Base-by-base conservation (phyloP, 2,888 invertebrate species). In the Dolichomitus sp. region DNA sequence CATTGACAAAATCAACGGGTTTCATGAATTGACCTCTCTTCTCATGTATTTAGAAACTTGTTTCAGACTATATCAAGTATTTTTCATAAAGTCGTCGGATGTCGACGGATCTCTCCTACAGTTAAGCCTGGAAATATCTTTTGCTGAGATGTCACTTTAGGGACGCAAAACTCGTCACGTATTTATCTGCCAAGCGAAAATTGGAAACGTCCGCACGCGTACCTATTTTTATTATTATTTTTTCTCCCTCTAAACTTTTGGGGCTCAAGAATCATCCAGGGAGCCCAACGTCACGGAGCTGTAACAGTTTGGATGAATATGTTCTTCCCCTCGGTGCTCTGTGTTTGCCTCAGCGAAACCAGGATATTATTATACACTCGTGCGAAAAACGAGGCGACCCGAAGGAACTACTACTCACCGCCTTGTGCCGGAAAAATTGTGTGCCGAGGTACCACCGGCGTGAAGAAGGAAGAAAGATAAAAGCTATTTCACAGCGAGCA, bases 131-230 rank as follows among this genome's bases (percentile, higher is more conserved):
- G 68, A 68, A 52, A 19, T 27, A 33, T 37, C n/a, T 12, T 23
- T 23, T 23, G 14, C n/a, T n/a, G 2, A 27, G 6, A 14, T 23
- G 14, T 65, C 42, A 42, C 33, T 14, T 33, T 6, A 45, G 17
- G 45, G 30, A 48, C 30, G 7, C 50, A 52, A 65, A 80, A 57
- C 63, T 65, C 74, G 54, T 69, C 54, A 27, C 63, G 33, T 70
- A 75, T 80, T 80, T 75, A 69, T 65, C 37, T 42, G 37, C 52
- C 45, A 17, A 70, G 17, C 30, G 48, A 75, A 75, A 80, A 80
- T 80, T 80, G 65, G 65, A 57, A 80, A 68, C 59, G 40, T 50
- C 66, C 54, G 50, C n/a, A n/a, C 7, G 23, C 37, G 4, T 14
- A 17, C 23, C 19, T 14, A 19, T 52, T 45, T 23, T 54, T 54